Base-by-base conservation (phyloP, 2,888 invertebrate genomes). In the Diarsia brunnea region DNA sequence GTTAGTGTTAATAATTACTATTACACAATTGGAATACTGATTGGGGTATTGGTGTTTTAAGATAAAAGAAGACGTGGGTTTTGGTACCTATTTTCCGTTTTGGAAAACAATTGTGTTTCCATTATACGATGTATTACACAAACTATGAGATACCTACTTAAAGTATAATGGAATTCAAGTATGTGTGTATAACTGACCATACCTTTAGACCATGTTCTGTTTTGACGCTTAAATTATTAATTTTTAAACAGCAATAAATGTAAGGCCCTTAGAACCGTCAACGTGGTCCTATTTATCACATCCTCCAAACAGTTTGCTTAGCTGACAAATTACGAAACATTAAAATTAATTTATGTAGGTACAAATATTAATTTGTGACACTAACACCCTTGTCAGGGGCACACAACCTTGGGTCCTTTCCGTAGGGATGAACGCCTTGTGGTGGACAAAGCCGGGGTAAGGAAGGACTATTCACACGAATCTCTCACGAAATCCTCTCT, bases 401-500 rank as follows among this genome's bases (percentile, higher is more conserved):
- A 90, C 74, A 78, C 88, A 86, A 86, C 84, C 86, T 85, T 87
- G 85, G 81, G 81, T 81, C 89, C 88, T 87, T 90, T 88, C 84
- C 88, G 85, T 79, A 79, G 84, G 89, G 89, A 90, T 89, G 90
- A 89, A 85, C 90, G 88, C 89, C 90, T 91, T 90, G 89, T 87
- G 89, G 89, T 90, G 92, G 92, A 94, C 94, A 94, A 94, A 92
- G 93, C 90, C 89, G 81, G 84, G 83, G 85, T 74, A 81, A 84
- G 85, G 88, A 82, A 77, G 82, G 81, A 86, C 90, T 90, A 93
- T 93, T 94, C 94, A 93, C 91, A 90, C 89, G 90, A 93, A 93
- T 93, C 91, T 92, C 92, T 90, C 90, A 88, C 85, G 81, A 91
- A 94, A 94, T 93, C 93, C 93, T 89, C 88, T 87, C 91, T 93